These are phyloP conservation scores for Ailuropoda melanoleuca DNA, from an alignment of 2,113 vertebrate genomes.

Conservation along the genomic window DNA sequence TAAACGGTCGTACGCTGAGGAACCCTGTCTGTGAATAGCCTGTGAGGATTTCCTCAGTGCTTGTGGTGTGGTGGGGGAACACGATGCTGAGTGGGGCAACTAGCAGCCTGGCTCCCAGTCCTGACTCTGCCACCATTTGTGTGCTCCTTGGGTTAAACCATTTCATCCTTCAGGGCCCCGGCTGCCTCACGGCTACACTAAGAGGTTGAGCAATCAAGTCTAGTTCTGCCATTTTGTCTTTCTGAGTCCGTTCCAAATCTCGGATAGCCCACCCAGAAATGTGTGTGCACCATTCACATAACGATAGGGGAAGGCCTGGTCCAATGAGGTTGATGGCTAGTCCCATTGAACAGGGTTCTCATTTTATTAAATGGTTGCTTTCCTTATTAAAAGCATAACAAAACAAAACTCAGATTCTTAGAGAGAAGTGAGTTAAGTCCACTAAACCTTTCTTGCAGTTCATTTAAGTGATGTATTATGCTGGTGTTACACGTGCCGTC, in stretches of 20 bases:
- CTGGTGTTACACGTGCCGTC: background rate
- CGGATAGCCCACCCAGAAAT: background rate
- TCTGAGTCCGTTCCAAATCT: background rate
- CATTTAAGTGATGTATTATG: background rate
- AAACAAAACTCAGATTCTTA: background rate
- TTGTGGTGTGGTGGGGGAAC: background rate
- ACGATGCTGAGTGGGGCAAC: too few relatives aligned
- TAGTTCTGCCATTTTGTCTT: background rate
- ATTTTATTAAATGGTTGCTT: background rate
- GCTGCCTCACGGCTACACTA: background rate
- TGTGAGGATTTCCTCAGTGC: background rate
- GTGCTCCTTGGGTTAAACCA: background rate
- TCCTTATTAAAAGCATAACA: background rate
- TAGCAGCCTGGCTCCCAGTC: background rate
- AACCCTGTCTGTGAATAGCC: background rate
- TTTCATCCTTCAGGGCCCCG: background rate
- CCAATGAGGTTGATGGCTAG: background rate
- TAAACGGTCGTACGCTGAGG: background rate
- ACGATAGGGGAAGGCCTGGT: background rate
- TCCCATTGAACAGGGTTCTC: background rate
- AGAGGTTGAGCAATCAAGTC: background rate
- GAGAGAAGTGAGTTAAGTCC: background rate
- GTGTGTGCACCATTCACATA: background rate
- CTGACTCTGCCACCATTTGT: background rate
- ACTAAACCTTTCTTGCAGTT: background rate